Evolutionary conservation across 2,113 vertebrate species (phyloP).

Genomic region (Podarcis cretensis): DNA sequence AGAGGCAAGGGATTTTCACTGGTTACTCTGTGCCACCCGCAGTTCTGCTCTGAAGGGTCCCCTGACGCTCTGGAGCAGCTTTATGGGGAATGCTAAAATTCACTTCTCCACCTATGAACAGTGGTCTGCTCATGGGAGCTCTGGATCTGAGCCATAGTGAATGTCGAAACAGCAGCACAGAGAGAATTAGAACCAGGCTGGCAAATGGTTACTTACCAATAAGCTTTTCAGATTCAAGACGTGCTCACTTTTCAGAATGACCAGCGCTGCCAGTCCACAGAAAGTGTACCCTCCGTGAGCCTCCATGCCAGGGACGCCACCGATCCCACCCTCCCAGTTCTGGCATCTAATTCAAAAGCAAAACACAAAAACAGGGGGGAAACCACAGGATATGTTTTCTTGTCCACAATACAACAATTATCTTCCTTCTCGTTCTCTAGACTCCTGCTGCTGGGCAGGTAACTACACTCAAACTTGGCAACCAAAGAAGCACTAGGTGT

Average conservation of each 20-base stretch:
- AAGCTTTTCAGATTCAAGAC: slow-evolving; percentile 91
- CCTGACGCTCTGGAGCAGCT: neutral
- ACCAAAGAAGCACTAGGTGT: accelerated
- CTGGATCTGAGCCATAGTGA: neutral
- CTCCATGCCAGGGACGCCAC: slow-evolving; percentile 93
- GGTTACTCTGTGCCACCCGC: neutral
- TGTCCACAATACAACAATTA: neutral
- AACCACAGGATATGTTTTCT: neutral
- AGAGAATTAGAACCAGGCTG: neutral
- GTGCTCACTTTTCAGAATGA: slow-evolving; percentile 91
- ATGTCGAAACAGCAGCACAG: neutral
- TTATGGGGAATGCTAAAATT: neutral
- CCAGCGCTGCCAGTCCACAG: slow-evolving; percentile 90
- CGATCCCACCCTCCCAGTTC: slow-evolving; percentile 97
- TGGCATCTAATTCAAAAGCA: slow-evolving; percentile 83
- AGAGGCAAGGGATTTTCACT: neutral
- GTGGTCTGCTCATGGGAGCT: neutral
- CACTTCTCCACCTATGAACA: neutral
- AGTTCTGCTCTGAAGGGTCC: neutral
- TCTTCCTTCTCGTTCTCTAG: neutral
- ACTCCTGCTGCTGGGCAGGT: neutral
- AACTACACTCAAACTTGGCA: neutral
- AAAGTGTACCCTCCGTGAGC: slow-evolving; percentile 96
- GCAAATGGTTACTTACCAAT: slow-evolving; percentile 79
- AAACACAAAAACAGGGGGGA: neutral